Percentiles rank a stretch among this genome's conserved stretches.
These are phyloP conservation scores for Cataglyphis hispanica DNA, from an alignment of 1,140 invertebrate genomes.

Conservation along the genomic window DNA sequence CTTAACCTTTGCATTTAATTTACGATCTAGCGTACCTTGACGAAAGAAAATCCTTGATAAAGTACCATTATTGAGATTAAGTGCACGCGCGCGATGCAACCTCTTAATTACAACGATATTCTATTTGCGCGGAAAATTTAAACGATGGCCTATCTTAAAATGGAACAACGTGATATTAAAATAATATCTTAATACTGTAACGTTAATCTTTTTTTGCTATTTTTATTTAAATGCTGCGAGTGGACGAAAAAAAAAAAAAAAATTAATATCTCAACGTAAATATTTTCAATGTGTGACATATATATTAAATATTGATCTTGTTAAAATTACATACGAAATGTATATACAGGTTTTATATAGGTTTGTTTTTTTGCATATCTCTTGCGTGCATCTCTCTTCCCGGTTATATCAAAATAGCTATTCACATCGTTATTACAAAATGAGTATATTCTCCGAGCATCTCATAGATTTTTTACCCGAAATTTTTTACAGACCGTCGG, in stretches of 20 bases:
- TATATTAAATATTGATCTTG: background rate
- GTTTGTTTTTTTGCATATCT: background rate
- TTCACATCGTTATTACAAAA: background rate
- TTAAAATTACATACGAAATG: background rate
- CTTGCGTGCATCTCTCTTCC: slow-evolving; percentile 27
- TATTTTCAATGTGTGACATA: slow-evolving; percentile 30
- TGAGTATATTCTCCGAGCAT: background rate
- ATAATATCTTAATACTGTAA: background rate
- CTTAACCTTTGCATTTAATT: slow-evolving; percentile 63
- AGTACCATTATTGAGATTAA: slow-evolving; percentile 56
- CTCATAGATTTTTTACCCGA: slow-evolving; percentile 14
- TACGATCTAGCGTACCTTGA: slow-evolving; percentile 48
- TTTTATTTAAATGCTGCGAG: too few species aligned
- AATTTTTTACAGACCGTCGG: slow-evolving; percentile 56
- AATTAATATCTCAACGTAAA: background rate
- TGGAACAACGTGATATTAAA: background rate
- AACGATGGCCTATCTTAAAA: background rate
- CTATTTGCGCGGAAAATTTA: background rate
- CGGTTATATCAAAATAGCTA: background rate
- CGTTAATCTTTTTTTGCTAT: background rate
- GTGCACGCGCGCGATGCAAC: slow-evolving; percentile 50
- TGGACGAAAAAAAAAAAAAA: slow-evolving; percentile 1
- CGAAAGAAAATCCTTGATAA: slow-evolving; percentile 30
- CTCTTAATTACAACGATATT: slow-evolving; percentile 46
- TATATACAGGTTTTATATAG: background rate